Conservation (phyloP, 2,888 invertebrate genomes). For the Drosophila lacicola region DNA sequence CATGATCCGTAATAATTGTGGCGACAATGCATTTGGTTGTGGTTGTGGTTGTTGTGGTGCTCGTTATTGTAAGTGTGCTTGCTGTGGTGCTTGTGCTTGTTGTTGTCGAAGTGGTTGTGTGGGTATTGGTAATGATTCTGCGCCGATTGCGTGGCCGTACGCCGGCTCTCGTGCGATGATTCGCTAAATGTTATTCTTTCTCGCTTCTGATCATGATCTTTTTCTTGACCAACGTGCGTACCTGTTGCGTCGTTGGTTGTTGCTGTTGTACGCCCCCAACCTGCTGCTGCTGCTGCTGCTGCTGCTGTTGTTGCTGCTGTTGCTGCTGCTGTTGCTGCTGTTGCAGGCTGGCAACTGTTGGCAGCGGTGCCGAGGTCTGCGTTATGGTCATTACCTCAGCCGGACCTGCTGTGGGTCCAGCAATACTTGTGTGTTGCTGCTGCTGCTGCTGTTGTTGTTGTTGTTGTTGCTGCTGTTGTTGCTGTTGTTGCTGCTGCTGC, state of each 20-base stretch:
- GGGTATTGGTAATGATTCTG: constrained; percentile 52
- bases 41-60: constrained; percentile 28
- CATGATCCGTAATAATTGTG: constrained; percentile 39
- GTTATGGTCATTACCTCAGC: constrained; percentile 84
- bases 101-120: constrained; percentile 15
- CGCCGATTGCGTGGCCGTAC: constrained; percentile 61
- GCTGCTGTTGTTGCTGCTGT: constrained; percentile 54
- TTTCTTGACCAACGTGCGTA: constrained; percentile 85
- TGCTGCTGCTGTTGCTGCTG: constrained; percentile 62
- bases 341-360: constrained; percentile 66
- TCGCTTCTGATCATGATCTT: constrained; percentile 85
- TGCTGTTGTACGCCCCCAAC: constrained; percentile 31
- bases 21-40: constrained; percentile 53
- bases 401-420: constrained; percentile 66
- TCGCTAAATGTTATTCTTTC: constrained; percentile 82
- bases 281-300: constrained; percentile 52
- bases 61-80: constrained; percentile 43
- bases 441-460: constrained; percentile 42
- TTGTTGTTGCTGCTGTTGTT: constrained; percentile 25
- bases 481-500: constrained; percentile 83
- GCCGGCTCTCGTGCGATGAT: constrained; percentile 49
- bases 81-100: constrained; percentile 28
- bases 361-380: constrained; percentile 62
- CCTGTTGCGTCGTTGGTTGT: constrained; percentile 84
- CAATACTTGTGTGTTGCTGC: constrained; percentile 49